Percentiles rank a stretch among this genome's conserved stretches.
These are phyloP conservation scores for Dallia pectoralis DNA, from an alignment of 2,797 vertebrate genomes.

Conservation along the genomic window DNA sequence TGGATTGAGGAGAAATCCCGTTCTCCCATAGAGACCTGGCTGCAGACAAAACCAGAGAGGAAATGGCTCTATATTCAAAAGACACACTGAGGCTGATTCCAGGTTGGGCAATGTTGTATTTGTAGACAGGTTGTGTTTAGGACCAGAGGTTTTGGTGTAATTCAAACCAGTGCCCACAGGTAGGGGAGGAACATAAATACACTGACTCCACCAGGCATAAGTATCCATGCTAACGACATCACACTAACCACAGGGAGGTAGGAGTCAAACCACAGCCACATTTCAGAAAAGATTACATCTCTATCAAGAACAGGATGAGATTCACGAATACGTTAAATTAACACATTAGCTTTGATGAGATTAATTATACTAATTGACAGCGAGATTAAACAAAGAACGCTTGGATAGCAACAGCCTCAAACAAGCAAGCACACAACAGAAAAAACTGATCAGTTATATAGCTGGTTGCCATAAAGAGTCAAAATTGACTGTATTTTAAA, in stretches of 20 bases:
- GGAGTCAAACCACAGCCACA: not conserved
- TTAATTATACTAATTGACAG: not conserved
- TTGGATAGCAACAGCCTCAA: not conserved
- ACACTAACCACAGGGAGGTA: not conserved
- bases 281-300: not conserved
- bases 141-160: slow-evolving; percentile 19
- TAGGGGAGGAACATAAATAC: slow-evolving; percentile 11
- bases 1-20: slow-evolving; percentile 68
- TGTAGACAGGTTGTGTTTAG: slow-evolving; percentile 32
- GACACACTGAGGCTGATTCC: slow-evolving; percentile 25
- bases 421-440: not conserved
- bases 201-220: slow-evolving; percentile 9
- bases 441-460: not conserved
- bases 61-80: slow-evolving; percentile 36
- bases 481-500: not conserved
- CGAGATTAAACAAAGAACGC: not conserved
- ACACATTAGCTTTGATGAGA: not conserved
- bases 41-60: slow-evolving; percentile 33
- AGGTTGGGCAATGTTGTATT: slow-evolving; percentile 19
- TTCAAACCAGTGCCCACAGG: slow-evolving; percentile 17
- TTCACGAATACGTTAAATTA: not conserved
- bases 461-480: not conserved
- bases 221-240: not conserved
- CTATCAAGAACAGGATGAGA: not conserved
- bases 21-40: slow-evolving; percentile 58